These are phyloP conservation scores for Lagorchestes hirsutus DNA, from an alignment of 2,797 vertebrate species.

Conservation along the genomic window DNA sequence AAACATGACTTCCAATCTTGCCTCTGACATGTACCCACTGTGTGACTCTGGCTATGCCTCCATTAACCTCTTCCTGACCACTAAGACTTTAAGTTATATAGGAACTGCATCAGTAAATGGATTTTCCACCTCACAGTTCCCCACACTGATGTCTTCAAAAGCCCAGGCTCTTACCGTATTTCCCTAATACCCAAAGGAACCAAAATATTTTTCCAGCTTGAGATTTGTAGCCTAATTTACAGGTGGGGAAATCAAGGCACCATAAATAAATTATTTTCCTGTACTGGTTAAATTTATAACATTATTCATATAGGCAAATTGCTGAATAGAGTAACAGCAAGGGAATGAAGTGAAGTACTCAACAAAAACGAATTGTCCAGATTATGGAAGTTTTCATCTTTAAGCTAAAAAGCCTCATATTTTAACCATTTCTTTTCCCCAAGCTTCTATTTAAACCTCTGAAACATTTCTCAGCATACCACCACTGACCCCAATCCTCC, in stretches of 20 bases:
- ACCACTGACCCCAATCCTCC: background rate
- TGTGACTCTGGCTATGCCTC: background rate
- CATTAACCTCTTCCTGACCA: background rate
- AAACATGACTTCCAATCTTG: background rate
- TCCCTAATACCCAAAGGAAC: background rate
- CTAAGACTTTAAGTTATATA: background rate
- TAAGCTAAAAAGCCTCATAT: constrained; percentile 11
- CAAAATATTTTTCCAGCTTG: background rate
- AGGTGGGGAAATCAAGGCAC: background rate
- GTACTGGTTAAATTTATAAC: background rate
- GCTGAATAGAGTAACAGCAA: background rate
- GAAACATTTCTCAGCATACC: background rate
- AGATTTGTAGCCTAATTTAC: background rate
- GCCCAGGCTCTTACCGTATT: background rate
- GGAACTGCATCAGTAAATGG: background rate
- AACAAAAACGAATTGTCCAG: background rate
- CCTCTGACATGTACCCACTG: background rate
- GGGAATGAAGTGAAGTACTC: constrained; percentile 2
- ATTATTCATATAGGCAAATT: background rate
- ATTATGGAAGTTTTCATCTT: constrained; percentile 18
- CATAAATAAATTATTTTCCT: background rate
- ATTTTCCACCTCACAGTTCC: background rate
- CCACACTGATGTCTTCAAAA: background rate
- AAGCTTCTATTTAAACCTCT: background rate
- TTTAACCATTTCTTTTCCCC: background rate